Percentiles rank a stretch among this genome's conserved stretches.
Conservation (phyloP, 1,140 invertebrate genomes). For the Diachasma alloeum region DNA sequence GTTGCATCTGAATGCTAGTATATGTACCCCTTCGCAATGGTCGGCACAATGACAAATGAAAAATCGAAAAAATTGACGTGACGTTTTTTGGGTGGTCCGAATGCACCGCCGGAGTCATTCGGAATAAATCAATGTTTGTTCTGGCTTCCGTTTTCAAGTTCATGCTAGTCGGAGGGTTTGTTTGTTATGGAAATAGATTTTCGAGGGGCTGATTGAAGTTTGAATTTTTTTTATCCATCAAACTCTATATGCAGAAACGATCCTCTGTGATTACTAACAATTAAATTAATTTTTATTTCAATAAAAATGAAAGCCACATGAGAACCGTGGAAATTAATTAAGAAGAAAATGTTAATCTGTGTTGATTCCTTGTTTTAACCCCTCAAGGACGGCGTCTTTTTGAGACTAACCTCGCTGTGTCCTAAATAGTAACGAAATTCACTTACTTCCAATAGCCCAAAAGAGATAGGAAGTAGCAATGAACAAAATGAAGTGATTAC, state of each 20-base stretch:
- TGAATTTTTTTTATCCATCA: slow-evolving; percentile 16
- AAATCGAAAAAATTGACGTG: slow-evolving; percentile 24
- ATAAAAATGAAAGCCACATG: background rate
- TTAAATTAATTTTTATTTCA: background rate
- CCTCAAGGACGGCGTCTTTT: too few species aligned
- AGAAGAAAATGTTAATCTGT: background rate
- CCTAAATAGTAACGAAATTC: too few species aligned
- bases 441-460: too few species aligned
- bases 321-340: background rate
- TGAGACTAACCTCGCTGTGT: too few species aligned
- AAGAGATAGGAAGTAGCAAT: too few species aligned
- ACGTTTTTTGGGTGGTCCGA: slow-evolving; percentile 3
- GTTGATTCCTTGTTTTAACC: background rate
- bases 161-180: background rate
- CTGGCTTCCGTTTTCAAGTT: slow-evolving; percentile 3
- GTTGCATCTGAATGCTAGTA: background rate
- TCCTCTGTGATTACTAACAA: background rate
- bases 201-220: slow-evolving; percentile 12
- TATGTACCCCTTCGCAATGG: background rate
- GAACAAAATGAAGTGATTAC: too few species aligned
- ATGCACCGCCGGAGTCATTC: slow-evolving; percentile 9
- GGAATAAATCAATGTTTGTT: slow-evolving; percentile 30
- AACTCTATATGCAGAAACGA: background rate
- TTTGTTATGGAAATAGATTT: slow-evolving; percentile 1
- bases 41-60: slow-evolving; percentile 25